These are phyloP conservation scores for Scarus forsteni DNA, from an alignment of 2,797 vertebrate species.

Conservation along the genomic window DNA sequence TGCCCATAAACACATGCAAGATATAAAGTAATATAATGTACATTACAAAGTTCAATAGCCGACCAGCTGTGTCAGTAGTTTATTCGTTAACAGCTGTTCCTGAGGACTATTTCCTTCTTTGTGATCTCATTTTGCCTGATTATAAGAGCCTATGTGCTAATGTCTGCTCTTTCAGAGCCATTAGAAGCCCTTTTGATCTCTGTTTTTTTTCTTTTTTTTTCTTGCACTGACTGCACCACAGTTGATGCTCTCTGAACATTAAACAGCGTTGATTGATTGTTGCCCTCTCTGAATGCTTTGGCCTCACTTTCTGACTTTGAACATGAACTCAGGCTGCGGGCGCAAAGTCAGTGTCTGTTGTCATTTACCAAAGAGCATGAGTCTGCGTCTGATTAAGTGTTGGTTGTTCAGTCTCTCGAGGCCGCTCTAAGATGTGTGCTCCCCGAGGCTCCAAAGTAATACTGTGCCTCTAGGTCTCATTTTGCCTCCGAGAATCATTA, in stretches of 20 bases:
- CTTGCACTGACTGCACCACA: neutral
- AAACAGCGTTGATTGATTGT: constrained; percentile 29
- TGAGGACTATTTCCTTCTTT: constrained; percentile 4
- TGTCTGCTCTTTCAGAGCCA: neutral
- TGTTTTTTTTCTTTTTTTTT: neutral
- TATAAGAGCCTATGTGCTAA: constrained; percentile 8
- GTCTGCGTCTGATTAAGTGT: constrained; percentile 35
- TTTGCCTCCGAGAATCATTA: constrained; percentile 50
- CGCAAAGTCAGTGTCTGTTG: constrained; percentile 9
- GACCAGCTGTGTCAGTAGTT: constrained; percentile 12
- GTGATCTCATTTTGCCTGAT: constrained; percentile 22
- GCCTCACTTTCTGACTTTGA: constrained; percentile 10
- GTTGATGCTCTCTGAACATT: constrained; percentile 1
- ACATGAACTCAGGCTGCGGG: neutral
- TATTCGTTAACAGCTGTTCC: constrained; percentile 15
- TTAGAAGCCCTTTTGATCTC: neutral
- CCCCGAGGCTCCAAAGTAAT: constrained; percentile 21
- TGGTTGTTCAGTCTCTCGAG: constrained; percentile 34
- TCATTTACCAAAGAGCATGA: constrained; percentile 21
- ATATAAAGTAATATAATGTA: constrained; percentile 12
- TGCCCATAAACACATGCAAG: constrained; percentile 24
- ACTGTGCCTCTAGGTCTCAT: constrained; percentile 38
- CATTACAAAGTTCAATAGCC: constrained; percentile 9
- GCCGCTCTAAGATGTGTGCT: constrained; percentile 10
- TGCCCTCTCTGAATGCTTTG: neutral